Evolutionary conservation across 92 coral and sea anemone species (phyloP), one percentile per base, ranked within the genome.

Genomic region (Pocillopora meandrina): DNA sequence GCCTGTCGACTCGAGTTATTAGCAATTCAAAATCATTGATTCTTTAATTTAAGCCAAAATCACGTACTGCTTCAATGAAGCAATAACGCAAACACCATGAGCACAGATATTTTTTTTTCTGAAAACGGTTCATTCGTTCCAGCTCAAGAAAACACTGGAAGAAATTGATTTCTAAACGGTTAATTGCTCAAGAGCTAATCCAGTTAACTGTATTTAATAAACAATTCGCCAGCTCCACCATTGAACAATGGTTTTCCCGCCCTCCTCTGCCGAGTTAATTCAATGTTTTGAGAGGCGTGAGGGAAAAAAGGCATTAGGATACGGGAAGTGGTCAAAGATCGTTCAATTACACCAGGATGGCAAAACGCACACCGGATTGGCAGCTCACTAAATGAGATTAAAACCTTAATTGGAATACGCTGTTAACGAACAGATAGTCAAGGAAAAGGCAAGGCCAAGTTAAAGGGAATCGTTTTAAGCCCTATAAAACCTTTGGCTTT

Each of bases 251-350:
- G 77, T 70, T 76, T 94, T 92, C 90, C 92, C 92, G 87, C 88
- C 95, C 82, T 62, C 93, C 84, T 83, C 85, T 75, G 58, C 85
- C 81, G 87, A 87, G 91, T 83, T 84, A 77, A 78, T 82, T 89
- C 89, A 80, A 72, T 80, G 87, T 57, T 79, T 89, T 69, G 93
- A 94, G 92, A 94, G 98, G 98, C 98, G 98, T 94, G 98, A 94
- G 92, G 88, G 78, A 81, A 57, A 64, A 80, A 84, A 76, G 75
- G 47, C 87, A 84, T 82, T 87, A 87, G 93, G 77, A 92, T 88
- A 93, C 90, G 97, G 95, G 97, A 93, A 89, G 83, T 91, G 84
- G 86, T 77, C 82, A 86, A 83, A 81, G 86, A 79, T 86, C 84
- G 97, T 89, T 89, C 94, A 93, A 93, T 93, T 86, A 89, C 92